These are phyloP conservation scores for Papilio helenus DNA, from an alignment of 1,140 invertebrate species.

Conservation along the genomic window DNA sequence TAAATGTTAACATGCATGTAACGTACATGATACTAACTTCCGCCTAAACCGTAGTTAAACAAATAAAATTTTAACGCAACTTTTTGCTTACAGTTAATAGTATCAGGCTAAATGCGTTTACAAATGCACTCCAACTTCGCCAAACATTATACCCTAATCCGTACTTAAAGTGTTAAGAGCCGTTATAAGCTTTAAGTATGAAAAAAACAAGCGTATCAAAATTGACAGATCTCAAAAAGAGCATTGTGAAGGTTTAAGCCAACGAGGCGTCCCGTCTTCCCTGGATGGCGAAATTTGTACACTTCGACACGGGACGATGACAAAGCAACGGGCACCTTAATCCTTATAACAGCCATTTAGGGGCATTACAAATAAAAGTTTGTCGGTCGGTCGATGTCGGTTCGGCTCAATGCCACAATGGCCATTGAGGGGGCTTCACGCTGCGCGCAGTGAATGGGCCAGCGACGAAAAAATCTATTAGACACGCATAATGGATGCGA, in stretches of 20 bases:
- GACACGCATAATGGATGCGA: constrained; percentile 76
- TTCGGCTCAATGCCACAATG: constrained; percentile 71
- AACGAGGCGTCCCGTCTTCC: constrained; percentile 50
- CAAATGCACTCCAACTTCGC: constrained; percentile 27
- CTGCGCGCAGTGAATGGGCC: constrained; percentile 76
- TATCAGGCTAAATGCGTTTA: constrained; percentile 24
- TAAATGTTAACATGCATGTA: neutral
- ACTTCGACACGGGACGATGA: constrained; percentile 60
- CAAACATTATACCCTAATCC: constrained; percentile 42
- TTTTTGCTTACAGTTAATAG: neutral
- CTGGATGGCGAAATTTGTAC: constrained; percentile 56
- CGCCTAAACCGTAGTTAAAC: neutral
- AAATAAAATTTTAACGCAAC: neutral
- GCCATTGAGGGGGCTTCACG: constrained; percentile 76
- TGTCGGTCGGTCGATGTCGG: constrained; percentile 58
- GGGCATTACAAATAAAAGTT: constrained; percentile 80
- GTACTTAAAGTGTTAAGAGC: constrained; percentile 66
- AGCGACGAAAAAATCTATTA: constrained; percentile 80
- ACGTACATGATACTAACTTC: neutral
- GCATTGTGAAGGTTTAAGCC: constrained; percentile 58
- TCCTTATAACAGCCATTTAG: constrained; percentile 81
- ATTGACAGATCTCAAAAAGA: constrained; percentile 72
- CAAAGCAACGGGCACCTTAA: constrained; percentile 75
- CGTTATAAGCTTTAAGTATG: constrained; percentile 59
- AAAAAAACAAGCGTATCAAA: constrained; percentile 57